These are phyloP conservation scores for Podargus strigoides DNA, from an alignment of 2,797 vertebrate species.

Conservation along the genomic window DNA sequence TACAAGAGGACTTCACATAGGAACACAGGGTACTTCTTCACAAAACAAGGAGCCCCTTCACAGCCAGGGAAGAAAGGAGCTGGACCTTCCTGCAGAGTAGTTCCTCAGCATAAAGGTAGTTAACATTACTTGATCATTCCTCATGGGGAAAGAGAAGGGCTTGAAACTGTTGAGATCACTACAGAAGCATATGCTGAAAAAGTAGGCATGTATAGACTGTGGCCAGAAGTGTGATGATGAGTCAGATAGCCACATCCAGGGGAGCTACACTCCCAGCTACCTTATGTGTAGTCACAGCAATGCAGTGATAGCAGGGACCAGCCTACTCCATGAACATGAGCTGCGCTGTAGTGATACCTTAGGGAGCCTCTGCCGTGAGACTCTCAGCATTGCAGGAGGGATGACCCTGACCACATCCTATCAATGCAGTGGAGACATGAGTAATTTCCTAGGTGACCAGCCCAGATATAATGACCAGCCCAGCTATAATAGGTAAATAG, in stretches of 20 bases:
- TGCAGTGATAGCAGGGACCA: neutral
- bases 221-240: neutral
- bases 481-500: neutral
- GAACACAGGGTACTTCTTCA: neutral
- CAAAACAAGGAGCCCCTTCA: neutral
- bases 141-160: neutral
- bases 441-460: neutral
- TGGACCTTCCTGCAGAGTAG: neutral
- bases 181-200: neutral
- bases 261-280: neutral
- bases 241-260: neutral
- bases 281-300: neutral
- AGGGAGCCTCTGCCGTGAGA: neutral
- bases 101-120: neutral
- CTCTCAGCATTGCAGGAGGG: neutral
- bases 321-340: fast-evolving
- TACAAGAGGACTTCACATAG: neutral
- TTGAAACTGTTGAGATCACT: neutral
- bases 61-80: neutral
- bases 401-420: neutral
- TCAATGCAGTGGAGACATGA: neutral
- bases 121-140: neutral
- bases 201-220: neutral
- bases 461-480: neutral
- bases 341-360: neutral